Evolutionary conservation across 2,888 invertebrate genomes (phyloP).

Genomic region (Megaustenia siamemsis): DNA sequence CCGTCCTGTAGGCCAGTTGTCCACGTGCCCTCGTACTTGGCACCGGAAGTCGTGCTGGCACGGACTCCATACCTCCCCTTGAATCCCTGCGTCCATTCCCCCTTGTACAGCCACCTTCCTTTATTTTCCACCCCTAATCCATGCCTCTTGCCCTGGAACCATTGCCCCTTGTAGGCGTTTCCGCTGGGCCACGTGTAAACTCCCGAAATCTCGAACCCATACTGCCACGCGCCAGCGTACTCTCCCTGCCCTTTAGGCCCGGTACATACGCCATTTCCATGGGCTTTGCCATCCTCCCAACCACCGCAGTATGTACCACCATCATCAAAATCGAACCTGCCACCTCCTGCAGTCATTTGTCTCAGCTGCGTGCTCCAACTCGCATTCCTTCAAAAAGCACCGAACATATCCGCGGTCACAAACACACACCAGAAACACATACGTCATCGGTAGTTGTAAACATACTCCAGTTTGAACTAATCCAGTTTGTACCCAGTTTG

Average conservation of each 20-base stretch:
- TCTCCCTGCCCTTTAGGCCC: conserved; percentile 97
- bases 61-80: conserved; percentile 99
- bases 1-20: conserved; percentile 99
- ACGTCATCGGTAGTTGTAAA: neutral
- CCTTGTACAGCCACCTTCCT: conserved; percentile 97
- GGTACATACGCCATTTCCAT: conserved; percentile 95
- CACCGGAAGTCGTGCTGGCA: conserved; percentile 94
- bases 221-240: conserved; percentile 99
- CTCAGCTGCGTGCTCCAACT: conserved; percentile 15
- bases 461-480: too few relatives aligned
- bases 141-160: conserved; percentile 99
- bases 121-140: conserved; percentile 98
- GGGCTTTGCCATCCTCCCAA: conserved; percentile 99
- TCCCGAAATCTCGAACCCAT: conserved; percentile 99
- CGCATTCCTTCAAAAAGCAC: too few relatives aligned
- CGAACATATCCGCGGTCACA: neutral
- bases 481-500: too few relatives aligned
- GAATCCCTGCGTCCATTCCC: conserved; percentile 99
- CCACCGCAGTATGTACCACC: conserved; percentile 99
- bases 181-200: conserved; percentile 89
- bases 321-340: conserved; percentile 99
- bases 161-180: conserved; percentile 97
- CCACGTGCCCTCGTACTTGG: conserved; percentile 85
- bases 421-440: neutral
- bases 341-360: conserved; percentile 84